These are phyloP conservation scores for Aythya fuligula DNA, from an alignment of 2,797 vertebrate species.

Conservation along the genomic window DNA sequence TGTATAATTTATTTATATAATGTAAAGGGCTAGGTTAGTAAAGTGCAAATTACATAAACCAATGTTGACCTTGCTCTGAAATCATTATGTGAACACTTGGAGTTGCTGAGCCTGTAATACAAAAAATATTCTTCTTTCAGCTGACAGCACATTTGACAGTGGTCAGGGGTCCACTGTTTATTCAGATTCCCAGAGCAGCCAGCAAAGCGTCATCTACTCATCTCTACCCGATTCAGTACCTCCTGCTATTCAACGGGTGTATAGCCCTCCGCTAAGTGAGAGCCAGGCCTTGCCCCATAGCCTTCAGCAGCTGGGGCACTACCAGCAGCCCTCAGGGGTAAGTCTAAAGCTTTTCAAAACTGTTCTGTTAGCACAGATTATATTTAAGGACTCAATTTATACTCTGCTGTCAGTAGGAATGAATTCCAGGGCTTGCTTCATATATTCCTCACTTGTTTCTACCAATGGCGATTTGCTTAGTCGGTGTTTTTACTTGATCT, in stretches of 20 bases:
- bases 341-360: slow-evolving; percentile 26
- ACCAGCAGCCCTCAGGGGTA: slow-evolving; percentile 79
- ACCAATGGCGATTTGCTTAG: not conserved
- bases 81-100: not conserved
- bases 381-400: rapidly evolving
- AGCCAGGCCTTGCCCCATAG: slow-evolving; percentile 70
- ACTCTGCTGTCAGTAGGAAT: not conserved
- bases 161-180: slow-evolving; percentile 95
- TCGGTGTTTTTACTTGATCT: not conserved
- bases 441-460: not conserved
- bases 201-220: slow-evolving; percentile 92
- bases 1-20: slow-evolving; percentile 48
- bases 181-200: slow-evolving; percentile 94
- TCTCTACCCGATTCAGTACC: slow-evolving; percentile 86
- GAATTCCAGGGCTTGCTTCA: not conserved
- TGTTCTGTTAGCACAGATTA: rapidly evolving
- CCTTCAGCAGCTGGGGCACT: slow-evolving; percentile 77
- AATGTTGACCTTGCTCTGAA: not conserved
- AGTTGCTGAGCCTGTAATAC: not conserved
- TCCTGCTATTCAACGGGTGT: slow-evolving; percentile 86
- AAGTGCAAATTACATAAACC: slow-evolving; percentile 21
- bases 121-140: slow-evolving; percentile 73
- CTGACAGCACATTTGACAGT: slow-evolving; percentile 93
- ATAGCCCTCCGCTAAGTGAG: slow-evolving; percentile 86
- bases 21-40: not conserved